Base-by-base conservation (phyloP, 2,113 vertebrate genomes). In the Parotia lawesii region DNA sequence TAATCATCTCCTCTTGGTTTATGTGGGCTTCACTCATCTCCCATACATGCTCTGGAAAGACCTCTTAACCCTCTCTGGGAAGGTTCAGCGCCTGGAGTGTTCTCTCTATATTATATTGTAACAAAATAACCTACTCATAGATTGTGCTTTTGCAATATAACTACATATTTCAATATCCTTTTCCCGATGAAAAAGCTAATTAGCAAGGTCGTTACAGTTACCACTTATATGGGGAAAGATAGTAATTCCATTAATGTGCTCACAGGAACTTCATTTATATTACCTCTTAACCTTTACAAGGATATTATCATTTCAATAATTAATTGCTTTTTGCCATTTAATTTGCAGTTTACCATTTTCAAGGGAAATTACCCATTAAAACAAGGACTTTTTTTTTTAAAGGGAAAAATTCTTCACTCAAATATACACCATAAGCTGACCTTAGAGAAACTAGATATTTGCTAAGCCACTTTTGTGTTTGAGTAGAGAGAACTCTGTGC, bases 211-310 rank as follows among this genome's bases (percentile, higher is more conserved):
- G 2, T 95, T 95, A 91, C 80, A 87, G 40, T 91, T 95, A 91
- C 88, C 87, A 88, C 69, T 95, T 94, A 42, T 33, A 77, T 93
- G 42, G 44, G 69, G 72, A 33, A 90, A 91, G 70, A 91, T 22
- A 94, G 57, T 56, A 88, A 87, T 88, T 93, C 87, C 83, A 93
- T 87, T 96, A 93, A 92, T 96, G 35, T 62, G 85, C 54, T 96
- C 94, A 81, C 38, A 74, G 91, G 93, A 93, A 95, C 47, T 96
- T 95, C 86, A 91, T 92, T 97, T 97, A 88, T 94, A 96, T 92
- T 83, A 92, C 93, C 94, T 95, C 93, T 93, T 97, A 95, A 97
- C 96, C 78, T 93, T 96, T 97, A 92, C 87, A 95, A 95, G 65
- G 65, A 79, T 94, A 96, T 78, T 84, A 86, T 92, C 11, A 95